phyloP scores from a whole-genome alignment of 2,888 invertebrate species.

The Oscheius sp. region DNA sequence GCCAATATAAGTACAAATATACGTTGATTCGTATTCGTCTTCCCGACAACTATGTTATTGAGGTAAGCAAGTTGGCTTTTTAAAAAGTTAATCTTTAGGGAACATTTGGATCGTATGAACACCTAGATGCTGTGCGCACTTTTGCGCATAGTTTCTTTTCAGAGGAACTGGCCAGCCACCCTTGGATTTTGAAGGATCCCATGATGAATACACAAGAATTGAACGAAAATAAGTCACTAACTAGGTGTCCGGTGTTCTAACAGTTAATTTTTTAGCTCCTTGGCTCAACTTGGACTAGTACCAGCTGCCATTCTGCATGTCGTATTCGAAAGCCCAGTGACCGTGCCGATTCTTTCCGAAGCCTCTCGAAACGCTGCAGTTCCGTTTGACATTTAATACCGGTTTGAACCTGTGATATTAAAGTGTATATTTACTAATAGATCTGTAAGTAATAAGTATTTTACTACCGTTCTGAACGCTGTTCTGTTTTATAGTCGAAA shows the following conservation, averaged over 20 bases:
- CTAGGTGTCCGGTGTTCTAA: background rate
- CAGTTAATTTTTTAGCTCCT: constrained; percentile 73
- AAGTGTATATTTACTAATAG: no score
- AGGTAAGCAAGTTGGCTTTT: constrained; percentile 50
- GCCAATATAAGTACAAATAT: constrained; percentile 84
- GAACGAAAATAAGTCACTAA: constrained; percentile 23
- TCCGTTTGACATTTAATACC: background rate
- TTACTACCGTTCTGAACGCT: no score
- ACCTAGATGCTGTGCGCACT: constrained; percentile 47
- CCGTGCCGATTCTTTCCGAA: background rate
- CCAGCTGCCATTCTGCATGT: constrained; percentile 85
- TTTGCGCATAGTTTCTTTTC: constrained; percentile 47
- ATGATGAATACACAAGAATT: constrained; percentile 10
- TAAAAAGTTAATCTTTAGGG: constrained; percentile 43
- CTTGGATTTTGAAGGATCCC: constrained; percentile 53
- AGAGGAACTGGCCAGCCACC: constrained; percentile 14
- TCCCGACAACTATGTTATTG: constrained; percentile 75
- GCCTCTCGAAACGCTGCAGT: background rate
- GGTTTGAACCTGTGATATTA: no score
- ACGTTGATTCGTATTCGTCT: constrained; percentile 86
- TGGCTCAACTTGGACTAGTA: constrained; percentile 82
- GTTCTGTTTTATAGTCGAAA: no score
- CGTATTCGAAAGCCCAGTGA: constrained; percentile 74
- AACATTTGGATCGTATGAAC: constrained; percentile 57
- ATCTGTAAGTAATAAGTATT: no score